Conservation (phyloP, 2,113 vertebrate genomes). For the Haplotaxodon microlepis region DNA sequence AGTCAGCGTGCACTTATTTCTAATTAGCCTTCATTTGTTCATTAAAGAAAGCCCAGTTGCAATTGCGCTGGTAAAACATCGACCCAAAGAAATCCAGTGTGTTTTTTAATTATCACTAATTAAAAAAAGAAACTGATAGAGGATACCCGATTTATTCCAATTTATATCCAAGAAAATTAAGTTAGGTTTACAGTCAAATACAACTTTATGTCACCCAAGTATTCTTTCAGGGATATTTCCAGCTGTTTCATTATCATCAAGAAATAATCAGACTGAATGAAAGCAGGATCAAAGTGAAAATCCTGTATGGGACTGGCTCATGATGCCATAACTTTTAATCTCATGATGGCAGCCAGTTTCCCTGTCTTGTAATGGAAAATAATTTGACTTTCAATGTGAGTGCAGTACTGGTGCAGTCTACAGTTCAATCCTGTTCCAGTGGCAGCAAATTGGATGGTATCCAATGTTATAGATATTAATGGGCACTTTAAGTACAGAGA, state of each 20-base stretch:
- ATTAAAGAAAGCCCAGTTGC: background rate
- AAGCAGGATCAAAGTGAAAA: background rate
- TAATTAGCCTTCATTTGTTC: slow-evolving; percentile 28
- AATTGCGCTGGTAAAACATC: background rate
- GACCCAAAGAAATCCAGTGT: background rate
- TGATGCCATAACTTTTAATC: background rate
- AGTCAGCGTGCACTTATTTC: slow-evolving; percentile 16
- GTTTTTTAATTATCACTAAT: background rate
- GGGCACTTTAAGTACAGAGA: slow-evolving; percentile 6
- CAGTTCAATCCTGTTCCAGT: background rate
- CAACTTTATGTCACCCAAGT: background rate
- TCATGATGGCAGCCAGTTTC: background rate
- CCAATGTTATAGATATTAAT: slow-evolving; percentile 29
- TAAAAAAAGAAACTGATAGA: background rate
- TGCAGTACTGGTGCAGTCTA: background rate
- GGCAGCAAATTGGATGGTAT: slow-evolving; percentile 17
- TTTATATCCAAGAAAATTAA: background rate
- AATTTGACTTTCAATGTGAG: background rate
- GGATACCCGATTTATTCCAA: background rate
- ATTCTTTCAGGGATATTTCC: background rate
- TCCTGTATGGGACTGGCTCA: background rate
- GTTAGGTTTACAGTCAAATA: background rate
- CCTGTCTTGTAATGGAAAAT: slow-evolving; percentile 2
- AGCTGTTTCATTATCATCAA: background rate
- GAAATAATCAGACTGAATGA: background rate